phyloP scores from a whole-genome alignment of 2,113 vertebrate species.

The Emydocephalus ijimae region DNA sequence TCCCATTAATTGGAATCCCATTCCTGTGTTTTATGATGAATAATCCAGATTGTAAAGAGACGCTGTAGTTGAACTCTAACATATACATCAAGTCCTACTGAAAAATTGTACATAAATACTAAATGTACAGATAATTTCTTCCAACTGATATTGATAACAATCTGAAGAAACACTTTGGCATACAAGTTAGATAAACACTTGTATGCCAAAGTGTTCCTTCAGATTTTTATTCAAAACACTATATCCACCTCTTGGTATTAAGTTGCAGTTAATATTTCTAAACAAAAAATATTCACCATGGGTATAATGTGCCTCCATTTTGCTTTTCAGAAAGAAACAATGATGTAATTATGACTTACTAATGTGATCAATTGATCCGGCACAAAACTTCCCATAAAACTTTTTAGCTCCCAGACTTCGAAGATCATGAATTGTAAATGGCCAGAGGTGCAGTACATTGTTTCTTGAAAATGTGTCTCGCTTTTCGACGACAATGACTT shows the following conservation, averaged over 20 bases:
- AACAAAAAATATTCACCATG: neutral
- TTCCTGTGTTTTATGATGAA: neutral
- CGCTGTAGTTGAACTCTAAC: neutral
- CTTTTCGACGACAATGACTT: slow-evolving; percentile 93
- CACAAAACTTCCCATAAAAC: slow-evolving; percentile 97
- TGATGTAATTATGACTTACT: slow-evolving; percentile 78
- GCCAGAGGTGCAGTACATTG: slow-evolving; percentile 97
- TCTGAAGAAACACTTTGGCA: neutral
- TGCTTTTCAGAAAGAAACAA: neutral
- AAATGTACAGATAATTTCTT: neutral
- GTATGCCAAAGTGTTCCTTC: too few species aligned
- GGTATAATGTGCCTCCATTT: neutral
- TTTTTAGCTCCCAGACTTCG: slow-evolving; percentile 93
- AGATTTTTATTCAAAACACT: neutral
- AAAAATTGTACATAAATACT: neutral
- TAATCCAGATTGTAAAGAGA: neutral
- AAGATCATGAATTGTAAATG: slow-evolving; percentile 95
- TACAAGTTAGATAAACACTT: neutral
- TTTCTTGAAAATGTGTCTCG: slow-evolving; percentile 94
- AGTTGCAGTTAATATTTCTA: neutral
- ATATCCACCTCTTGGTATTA: neutral
- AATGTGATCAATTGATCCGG: slow-evolving; percentile 95
- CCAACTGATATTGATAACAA: neutral
- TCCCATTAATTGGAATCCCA: neutral
- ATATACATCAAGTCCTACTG: neutral